phyloP scores from a whole-genome alignment of 2,113 vertebrate species.

The Ornithorhynchus anatinus region DNA sequence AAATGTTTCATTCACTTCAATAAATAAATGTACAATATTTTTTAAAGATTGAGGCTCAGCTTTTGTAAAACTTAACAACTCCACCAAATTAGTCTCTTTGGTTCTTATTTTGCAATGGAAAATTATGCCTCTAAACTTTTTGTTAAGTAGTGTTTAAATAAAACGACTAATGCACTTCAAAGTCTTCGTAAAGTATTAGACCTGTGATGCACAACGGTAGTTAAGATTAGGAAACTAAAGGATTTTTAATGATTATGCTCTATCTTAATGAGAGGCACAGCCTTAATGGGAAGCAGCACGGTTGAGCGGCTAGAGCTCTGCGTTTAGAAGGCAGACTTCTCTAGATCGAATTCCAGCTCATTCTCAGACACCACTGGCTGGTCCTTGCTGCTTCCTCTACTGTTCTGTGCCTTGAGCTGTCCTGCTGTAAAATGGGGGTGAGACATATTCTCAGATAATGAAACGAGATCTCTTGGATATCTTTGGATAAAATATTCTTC shows the following conservation, averaged over 20 bases:
- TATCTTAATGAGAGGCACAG: constrained; percentile 2
- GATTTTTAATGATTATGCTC: constrained; percentile 17
- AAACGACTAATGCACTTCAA: constrained; percentile 58
- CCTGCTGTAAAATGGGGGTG: constrained; percentile 6
- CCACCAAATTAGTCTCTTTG: constrained; percentile 57
- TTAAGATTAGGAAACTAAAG: constrained; percentile 29
- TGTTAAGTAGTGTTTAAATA: constrained; percentile 66
- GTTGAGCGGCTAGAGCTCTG: background rate
- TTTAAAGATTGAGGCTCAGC: constrained; percentile 47
- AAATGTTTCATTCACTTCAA: constrained; percentile 62
- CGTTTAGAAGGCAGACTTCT: constrained; percentile 10
- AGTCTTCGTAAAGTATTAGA: constrained; percentile 48
- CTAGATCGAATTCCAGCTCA: background rate
- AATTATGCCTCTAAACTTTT: constrained; percentile 65
- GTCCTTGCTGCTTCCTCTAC: background rate
- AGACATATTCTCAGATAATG: no score
- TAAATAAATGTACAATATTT: constrained; percentile 63
- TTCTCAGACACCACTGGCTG: background rate
- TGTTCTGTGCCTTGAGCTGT: constrained; percentile 9
- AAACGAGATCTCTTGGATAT: background rate
- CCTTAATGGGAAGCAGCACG: background rate
- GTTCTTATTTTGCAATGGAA: constrained; percentile 63
- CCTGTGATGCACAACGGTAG: constrained; percentile 42
- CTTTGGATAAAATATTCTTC: background rate
- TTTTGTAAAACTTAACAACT: constrained; percentile 60